phyloP scores from a whole-genome alignment of 2,797 vertebrate species.

The Helicolenus hilgendorfi region DNA sequence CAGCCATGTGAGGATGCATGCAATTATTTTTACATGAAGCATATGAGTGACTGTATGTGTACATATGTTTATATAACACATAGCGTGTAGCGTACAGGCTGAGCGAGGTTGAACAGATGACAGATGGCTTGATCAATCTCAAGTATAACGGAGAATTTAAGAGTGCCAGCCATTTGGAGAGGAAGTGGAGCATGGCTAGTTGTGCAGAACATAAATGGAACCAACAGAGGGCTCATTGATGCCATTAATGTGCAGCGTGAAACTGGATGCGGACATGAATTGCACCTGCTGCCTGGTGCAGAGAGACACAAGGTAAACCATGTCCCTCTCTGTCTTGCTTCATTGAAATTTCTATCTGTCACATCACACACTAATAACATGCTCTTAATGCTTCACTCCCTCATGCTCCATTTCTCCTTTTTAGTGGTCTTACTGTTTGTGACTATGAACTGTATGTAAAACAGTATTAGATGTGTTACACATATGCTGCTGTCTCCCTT shows the following conservation, averaged over 20 bases:
- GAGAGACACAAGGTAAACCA: neutral
- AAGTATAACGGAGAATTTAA: constrained; percentile 30
- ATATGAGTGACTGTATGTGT: neutral
- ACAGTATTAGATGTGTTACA: neutral
- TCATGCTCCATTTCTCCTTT: neutral
- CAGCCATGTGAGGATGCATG: neutral
- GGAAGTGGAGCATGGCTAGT: constrained; percentile 51
- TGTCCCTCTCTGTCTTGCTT: neutral
- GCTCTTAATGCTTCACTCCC: neutral
- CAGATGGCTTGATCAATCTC: constrained; percentile 72
- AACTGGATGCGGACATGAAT: constrained; percentile 2
- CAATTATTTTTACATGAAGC: constrained; percentile 16
- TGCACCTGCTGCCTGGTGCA: constrained; percentile 46
- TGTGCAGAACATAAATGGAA: constrained; percentile 43
- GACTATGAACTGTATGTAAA: neutral
- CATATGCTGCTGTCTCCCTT: neutral
- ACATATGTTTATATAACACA: constrained; percentile 22
- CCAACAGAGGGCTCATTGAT: constrained; percentile 40
- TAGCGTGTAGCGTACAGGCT: neutral
- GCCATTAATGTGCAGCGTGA: constrained; percentile 27
- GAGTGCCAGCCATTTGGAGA: constrained; percentile 39
- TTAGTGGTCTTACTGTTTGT: neutral
- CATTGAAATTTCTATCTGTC: neutral
- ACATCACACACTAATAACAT: neutral
- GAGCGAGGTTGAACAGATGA: constrained; percentile 7